Evolutionary conservation across 2,797 vertebrate genomes (phyloP), one percentile per base, ranked within the genome.

Genomic region (Aphelocoma californica): DNA sequence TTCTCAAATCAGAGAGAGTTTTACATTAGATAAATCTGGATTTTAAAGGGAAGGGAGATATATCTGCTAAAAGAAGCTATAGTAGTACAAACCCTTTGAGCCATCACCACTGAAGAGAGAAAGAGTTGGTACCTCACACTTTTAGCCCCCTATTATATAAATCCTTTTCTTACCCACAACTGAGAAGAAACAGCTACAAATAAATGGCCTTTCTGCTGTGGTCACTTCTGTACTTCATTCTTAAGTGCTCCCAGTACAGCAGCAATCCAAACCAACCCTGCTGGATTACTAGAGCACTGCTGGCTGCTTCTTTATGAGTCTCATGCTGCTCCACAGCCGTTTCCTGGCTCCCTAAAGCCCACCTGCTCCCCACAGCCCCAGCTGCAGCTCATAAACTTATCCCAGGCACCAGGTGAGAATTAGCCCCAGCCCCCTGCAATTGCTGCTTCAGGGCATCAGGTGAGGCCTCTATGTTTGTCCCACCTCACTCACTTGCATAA

Each of bases 1-100:
- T 93, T 92, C 91, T 92, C 54, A 89, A 92, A 78, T 58, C 92
- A 87, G 60, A 88, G 42, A 32, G 32, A 81, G 74, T 74, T 81
- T 83, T 72, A 67, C 31, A 42, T 72, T 78, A 65, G 38, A 70
- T 64, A 93, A 88, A 85, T 21, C 40, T 23, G 15, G 38, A 71
- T 81, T 83, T 94, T 87, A 89, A 94, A 92, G 67, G 42, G 19
- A 90, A 42, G 12, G 40, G 45, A 88, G 58, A 81, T 40, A 90
- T 88, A 80, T 42, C 70, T 56, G 28, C 56, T 86, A 44, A 62
- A 92, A 86, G 81, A 67, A 25, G 21, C 51, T 69, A 66, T 48
- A 88, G 36, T 67, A 25, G 74, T 48, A 9, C 81, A 80, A 92
- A 80, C 36, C 21, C 70, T 93, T 93, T 85, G 48, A 90, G 81